Evolutionary conservation across 2,888 invertebrate species (phyloP), one percentile per base, ranked within the genome.

Genomic region (Drosophila lutescens): DNA sequence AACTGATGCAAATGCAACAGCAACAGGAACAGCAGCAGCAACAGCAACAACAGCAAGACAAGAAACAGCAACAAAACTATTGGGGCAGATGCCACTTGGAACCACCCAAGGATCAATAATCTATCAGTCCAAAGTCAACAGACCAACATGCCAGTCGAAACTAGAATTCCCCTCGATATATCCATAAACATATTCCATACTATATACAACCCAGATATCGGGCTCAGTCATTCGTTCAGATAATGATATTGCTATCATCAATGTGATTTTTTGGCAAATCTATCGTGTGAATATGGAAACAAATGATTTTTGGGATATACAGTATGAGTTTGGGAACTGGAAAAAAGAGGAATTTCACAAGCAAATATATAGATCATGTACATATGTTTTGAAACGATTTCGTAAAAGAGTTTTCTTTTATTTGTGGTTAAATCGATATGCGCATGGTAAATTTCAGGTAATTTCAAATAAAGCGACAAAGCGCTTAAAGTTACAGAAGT

Each of bases 1-100:
- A 49, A 17, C 2, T 12, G 34, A 34, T 49, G 32, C 49, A 49
- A 0, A 13, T 49, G 49, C 49, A 49, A 34, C 49, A 49, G 17
- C 17, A 49, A 8, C 32, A 34, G 12, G 23, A 49, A 6, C 32
- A 20, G 17, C 34, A 34, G 32, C 47, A 47, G 30, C 23, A 13
- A 13, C 15, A 30, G 15, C 30, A 30, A 1, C 26, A 30, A 10
- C 9, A n/a, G 30, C 9, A 47, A 15, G 10, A 15, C 0, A 9
- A 30, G 2, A 15, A 30, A 9, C 15, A 32, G 15, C 47, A 32
- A 2, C 32, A 15, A 12, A 46, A 17, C 15, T 17, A 17, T 32
- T 47, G 47, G 47, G 47, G 47, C 30, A 47, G 32, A 15, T 12
- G 6, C 30, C 30, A 30, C 12, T 4, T 26, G 13, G 23, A 30